Evolutionary conservation across 2,797 vertebrate genomes (phyloP), one percentile per base, ranked within the genome.

Genomic region (Sebastes baramenuke): DNA sequence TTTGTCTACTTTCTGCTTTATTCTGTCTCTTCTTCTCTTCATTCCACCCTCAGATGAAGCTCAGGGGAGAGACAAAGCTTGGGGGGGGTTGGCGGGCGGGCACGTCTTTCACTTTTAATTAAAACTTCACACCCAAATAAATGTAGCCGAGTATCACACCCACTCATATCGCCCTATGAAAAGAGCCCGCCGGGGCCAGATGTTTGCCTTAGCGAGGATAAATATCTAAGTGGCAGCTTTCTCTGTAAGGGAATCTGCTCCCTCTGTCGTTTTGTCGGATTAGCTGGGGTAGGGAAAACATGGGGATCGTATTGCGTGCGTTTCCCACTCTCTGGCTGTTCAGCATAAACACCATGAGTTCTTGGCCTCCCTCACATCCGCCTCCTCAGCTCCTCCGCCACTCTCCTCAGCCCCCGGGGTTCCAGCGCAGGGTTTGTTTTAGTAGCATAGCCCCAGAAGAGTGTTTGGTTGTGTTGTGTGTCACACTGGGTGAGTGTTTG

Each of bases 191-290:
- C 58, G 71, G 89, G 91, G 86, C 89, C 93, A 93, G 91, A 94
- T 94, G 93, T 95, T 95, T 95, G 92, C 85, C 89, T 94, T 94
- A 91, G 91, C 52, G 18, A 93, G 92, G 93, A 95, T 92, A 93
- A 95, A 95, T 93, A 95, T 94, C 94, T 93, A 92, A 93, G 94
- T 93, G 89, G 90, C 93, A 94, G 90, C 84, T 93, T 94, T 95
- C 86, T 93, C 92, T 94, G 94, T 94, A 94, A 93, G 91, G 69
- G 89, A 95, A 95, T 95, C 94, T 92, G 92, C 91, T 92, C 89
- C 89, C 90, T 89, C 87, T 89, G 90, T 93, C 92, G 81, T 94
- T 95, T 93, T 92, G 94, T 94, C 87, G 89, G 95, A 95, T 95
- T 96, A 95, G 88, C 89, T 24, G 76, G 85, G 78, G 89, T 80